Percentiles rank a stretch among this genome's conserved stretches.
phyloP scores from a whole-genome alignment of 2,888 invertebrate species.

The Zelleria hepariella region DNA sequence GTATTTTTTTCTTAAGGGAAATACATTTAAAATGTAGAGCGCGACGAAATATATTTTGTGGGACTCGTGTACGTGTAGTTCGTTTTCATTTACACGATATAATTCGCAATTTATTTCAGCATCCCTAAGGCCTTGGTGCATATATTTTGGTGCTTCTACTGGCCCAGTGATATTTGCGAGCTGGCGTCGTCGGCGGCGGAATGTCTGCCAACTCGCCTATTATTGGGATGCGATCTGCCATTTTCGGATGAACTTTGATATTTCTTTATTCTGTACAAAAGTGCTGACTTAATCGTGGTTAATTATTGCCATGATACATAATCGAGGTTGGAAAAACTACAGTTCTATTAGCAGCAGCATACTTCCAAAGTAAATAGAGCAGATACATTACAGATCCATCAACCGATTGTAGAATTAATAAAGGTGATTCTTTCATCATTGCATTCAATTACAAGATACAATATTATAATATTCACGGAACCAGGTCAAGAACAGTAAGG shows the following conservation, averaged over 20 bases:
- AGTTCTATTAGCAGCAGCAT: too few relatives aligned
- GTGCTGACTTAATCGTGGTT: too few relatives aligned
- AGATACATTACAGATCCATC: neutral
- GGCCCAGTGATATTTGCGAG: constrained; percentile 60
- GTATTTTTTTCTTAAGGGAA: neutral
- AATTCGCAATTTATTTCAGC: neutral
- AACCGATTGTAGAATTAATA: neutral
- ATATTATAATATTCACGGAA: constrained; percentile 18
- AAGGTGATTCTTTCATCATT: neutral
- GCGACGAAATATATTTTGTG: neutral
- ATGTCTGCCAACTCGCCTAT: constrained; percentile 53
- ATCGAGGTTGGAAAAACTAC: neutral
- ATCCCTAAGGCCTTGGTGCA: neutral
- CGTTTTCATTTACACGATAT: neutral
- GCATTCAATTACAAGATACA: neutral
- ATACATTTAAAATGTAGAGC: neutral
- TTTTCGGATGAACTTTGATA: constrained; percentile 50
- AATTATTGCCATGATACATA: too few relatives aligned
- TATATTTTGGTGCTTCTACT: constrained; percentile 36
- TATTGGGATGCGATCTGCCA: constrained; percentile 28
- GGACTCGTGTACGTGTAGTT: neutral
- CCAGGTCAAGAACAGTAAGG: constrained; percentile 38
- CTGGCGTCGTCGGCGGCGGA: constrained; percentile 19
- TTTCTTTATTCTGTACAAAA: constrained; percentile 19
- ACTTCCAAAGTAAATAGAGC: neutral